Evolutionary conservation across 2,888 invertebrate genomes (phyloP).

Genomic region (Mongoloraphidia duomilia): DNA sequence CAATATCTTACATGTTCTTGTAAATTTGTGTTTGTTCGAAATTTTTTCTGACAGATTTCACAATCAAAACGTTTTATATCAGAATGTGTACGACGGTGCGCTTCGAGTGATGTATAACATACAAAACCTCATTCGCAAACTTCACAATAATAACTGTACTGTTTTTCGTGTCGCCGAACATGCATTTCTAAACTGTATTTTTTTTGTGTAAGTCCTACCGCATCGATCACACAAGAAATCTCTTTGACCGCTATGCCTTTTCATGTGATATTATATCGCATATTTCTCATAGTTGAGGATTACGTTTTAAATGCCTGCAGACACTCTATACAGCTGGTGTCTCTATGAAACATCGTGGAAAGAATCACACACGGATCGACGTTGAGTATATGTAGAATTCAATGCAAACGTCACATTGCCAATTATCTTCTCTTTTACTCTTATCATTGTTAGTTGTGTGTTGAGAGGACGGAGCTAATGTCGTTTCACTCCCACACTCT

Average conservation of each 20-base stretch:
- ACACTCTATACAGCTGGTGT: too few species aligned
- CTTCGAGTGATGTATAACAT: conserved; percentile 1
- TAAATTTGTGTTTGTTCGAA: conserved; percentile 24
- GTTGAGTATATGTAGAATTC: too few species aligned
- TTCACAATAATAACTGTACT: conserved; percentile 13
- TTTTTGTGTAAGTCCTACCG: conserved; percentile 20
- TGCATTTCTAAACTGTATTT: conserved; percentile 7
- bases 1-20: conserved; percentile 27
- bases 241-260: conserved; percentile 19
- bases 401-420: too few species aligned
- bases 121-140: conserved; percentile 4
- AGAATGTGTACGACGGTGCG: conserved; percentile 12
- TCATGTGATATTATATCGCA: too few species aligned
- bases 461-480: too few species aligned
- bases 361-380: too few species aligned
- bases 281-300: too few species aligned
- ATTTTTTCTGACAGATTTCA: conserved; percentile 22
- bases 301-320: too few species aligned
- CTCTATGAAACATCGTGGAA: too few species aligned
- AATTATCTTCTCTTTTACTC: too few species aligned
- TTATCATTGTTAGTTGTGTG: too few species aligned
- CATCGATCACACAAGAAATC: conserved; percentile 25
- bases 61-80: conserved; percentile 21
- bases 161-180: conserved; percentile 7
- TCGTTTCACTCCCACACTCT: too few species aligned